phyloP scores from a whole-genome alignment of 2,888 invertebrate species.

The Tribolium freemani region DNA sequence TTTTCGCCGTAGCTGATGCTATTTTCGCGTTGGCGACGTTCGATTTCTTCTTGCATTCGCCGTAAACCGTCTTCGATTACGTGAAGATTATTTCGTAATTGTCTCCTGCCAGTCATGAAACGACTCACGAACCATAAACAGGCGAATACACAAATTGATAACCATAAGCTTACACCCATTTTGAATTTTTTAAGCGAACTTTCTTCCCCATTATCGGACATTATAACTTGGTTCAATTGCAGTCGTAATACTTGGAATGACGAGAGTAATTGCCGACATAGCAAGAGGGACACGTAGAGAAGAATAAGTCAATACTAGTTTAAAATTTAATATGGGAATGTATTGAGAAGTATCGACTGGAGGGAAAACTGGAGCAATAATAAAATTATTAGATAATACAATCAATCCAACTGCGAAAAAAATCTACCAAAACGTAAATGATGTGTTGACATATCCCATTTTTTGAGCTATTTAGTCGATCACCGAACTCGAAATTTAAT shows the following conservation, averaged over 20 bases:
- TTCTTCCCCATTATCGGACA: conserved; percentile 19
- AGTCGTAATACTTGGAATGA: conserved; percentile 2
- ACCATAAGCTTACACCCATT: conserved; percentile 56
- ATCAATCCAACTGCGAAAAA: too few relatives aligned
- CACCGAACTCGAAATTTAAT: too few relatives aligned
- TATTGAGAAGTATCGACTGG: too few relatives aligned
- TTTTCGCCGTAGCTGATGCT: conserved; percentile 51
- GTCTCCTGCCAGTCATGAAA: conserved; percentile 59
- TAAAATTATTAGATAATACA: too few relatives aligned
- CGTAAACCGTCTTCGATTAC: conserved; percentile 64
- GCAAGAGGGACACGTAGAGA: conserved; percentile 30
- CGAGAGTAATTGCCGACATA: conserved; percentile 15
- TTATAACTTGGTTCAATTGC: conserved; percentile 7
- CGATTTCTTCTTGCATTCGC: conserved; percentile 61
- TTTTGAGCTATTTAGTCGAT: too few relatives aligned
- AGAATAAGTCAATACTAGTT: conserved; percentile 35
- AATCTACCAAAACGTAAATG: too few relatives aligned
- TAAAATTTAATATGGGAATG: conserved; percentile 37
- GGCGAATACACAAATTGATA: conserved; percentile 58
- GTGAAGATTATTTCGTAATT: conserved; percentile 61
- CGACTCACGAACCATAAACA: conserved; percentile 61
- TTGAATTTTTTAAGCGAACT: conserved; percentile 40
- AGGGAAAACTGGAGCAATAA: background rate
- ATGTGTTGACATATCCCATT: too few relatives aligned
- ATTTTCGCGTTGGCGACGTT: conserved; percentile 54